phyloP scores from a whole-genome alignment of 2,797 vertebrate genomes.

The Coregonus ussuriensis region DNA sequence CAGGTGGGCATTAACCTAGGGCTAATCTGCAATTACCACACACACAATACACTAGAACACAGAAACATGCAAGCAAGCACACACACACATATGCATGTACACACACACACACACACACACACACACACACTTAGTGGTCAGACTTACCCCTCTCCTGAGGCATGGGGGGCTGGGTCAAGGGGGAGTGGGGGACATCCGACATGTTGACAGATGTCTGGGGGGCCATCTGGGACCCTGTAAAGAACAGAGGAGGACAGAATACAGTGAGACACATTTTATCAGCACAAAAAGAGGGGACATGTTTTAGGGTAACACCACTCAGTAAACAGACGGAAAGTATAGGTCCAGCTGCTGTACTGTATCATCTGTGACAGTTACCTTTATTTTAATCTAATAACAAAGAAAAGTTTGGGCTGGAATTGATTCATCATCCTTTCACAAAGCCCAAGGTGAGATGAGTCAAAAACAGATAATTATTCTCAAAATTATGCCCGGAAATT shows the following conservation, averaged over 20 bases:
- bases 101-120: not conserved
- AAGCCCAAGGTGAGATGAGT: slow-evolving; percentile 35
- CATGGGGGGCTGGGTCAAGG: slow-evolving; percentile 90
- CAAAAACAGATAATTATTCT: slow-evolving; percentile 37
- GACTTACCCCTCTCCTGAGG: slow-evolving; percentile 92
- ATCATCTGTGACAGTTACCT: slow-evolving; percentile 22
- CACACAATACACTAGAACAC: slow-evolving; percentile 14
- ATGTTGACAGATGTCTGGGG: slow-evolving; percentile 87
- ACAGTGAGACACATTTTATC: not conserved
- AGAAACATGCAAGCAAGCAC: not conserved
- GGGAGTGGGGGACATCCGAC: slow-evolving; percentile 86
- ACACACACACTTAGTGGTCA: not conserved
- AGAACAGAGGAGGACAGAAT: slow-evolving; percentile 23
- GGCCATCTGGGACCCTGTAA: slow-evolving; percentile 85
- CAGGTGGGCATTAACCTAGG: not conserved
- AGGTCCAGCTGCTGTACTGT: not conserved
- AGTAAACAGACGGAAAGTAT: not conserved
- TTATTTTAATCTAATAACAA: slow-evolving; percentile 16
- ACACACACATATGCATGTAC: slow-evolving; percentile 7
- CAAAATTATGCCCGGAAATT: slow-evolving; percentile 23
- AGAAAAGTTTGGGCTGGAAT: slow-evolving; percentile 22
- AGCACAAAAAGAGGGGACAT: slow-evolving; percentile 15
- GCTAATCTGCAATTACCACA: not conserved
- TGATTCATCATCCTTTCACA: slow-evolving; percentile 18
- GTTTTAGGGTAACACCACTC: slow-evolving; percentile 16